A percentile compares a stretch with the other conserved stretches of the same genome.
Evolutionary conservation across 2,113 vertebrate genomes (phyloP).

Genomic region (Phaethon lepturus): DNA sequence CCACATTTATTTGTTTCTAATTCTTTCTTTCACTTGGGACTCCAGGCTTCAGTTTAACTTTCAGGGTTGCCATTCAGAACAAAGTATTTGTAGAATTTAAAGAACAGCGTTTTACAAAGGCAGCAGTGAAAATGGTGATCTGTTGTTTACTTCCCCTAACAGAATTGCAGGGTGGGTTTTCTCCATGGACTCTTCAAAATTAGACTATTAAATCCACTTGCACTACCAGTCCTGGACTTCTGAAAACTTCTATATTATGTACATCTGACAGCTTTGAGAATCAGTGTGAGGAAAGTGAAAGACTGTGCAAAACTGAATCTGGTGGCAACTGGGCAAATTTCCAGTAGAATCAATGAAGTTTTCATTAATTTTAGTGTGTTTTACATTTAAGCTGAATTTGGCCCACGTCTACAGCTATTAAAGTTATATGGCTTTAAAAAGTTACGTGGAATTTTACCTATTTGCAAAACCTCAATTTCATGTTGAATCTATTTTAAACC

Average conservation of each 20-base stretch:
- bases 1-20: background rate
- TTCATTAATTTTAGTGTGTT: conserved; percentile 34
- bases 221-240: background rate
- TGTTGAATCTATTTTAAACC: conserved; percentile 18
- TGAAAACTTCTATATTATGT: background rate
- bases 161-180: conserved; percentile 6
- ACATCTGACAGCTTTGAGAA: conserved; percentile 24
- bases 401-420: conserved; percentile 4
- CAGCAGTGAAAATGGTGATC: background rate
- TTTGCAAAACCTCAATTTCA: conserved; percentile 15
- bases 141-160: background rate
- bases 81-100: background rate
- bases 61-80: background rate
- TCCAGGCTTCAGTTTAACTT: conserved; percentile 5
- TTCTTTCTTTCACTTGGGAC: background rate
- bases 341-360: conserved; percentile 43
- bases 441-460: conserved; percentile 18
- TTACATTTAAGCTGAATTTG: conserved; percentile 24
- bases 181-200: background rate
- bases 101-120: background rate
- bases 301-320: conserved; percentile 1
- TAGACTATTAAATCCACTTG: background rate
- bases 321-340: conserved; percentile 35
- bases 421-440: conserved; percentile 10
- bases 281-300: conserved; percentile 20